Evolutionary conservation across 2,113 vertebrate species (phyloP).

Genomic region (Ardeotis arabs): DNA sequence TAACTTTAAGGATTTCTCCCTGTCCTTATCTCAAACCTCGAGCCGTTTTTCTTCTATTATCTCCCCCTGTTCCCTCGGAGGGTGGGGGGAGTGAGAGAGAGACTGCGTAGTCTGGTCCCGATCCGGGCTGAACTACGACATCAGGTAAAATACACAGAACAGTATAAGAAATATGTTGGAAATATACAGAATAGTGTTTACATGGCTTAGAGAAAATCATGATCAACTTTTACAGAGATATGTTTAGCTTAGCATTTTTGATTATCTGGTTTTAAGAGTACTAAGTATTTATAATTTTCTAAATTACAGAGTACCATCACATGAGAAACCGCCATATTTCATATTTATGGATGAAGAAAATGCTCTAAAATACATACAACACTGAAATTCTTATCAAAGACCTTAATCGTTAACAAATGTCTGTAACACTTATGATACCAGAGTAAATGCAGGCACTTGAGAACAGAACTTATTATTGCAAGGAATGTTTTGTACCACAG

Average conservation of each 20-base stretch:
- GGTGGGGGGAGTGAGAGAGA: too few relatives aligned
- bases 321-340: not conserved
- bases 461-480: not conserved
- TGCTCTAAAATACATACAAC: not conserved
- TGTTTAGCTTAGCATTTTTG: not conserved
- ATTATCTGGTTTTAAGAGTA: not conserved
- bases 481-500: not conserved
- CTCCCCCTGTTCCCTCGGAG: too few relatives aligned
- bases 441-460: not conserved
- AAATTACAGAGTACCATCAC: not conserved
- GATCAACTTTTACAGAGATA: not conserved
- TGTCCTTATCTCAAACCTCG: too few relatives aligned
- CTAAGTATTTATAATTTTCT: not conserved
- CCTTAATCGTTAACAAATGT: not conserved
- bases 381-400: not conserved
- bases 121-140: too few relatives aligned
- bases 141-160: not conserved
- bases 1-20: too few relatives aligned
- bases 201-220: not conserved
- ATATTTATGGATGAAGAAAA: not conserved
- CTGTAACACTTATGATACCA: not conserved
- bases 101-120: too few relatives aligned
- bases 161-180: not conserved
- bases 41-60: too few relatives aligned
- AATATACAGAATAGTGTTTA: not conserved